Evolutionary conservation across 1,140 invertebrate species (phyloP).

Genomic region (Parapsyche elsis): DNA sequence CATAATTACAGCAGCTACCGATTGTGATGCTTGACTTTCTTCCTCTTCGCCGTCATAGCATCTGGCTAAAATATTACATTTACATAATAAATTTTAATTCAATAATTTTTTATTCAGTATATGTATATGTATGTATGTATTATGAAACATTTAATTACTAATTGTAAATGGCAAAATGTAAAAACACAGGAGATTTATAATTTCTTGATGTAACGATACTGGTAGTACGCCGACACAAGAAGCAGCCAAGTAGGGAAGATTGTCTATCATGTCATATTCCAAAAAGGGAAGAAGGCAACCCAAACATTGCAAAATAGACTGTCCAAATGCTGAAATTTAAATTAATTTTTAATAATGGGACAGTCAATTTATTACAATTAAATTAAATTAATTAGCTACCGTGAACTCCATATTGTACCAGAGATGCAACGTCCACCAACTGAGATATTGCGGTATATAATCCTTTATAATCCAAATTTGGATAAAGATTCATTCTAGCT

Average conservation of each 20-base stretch:
- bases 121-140: neutral
- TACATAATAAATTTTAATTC: conserved; percentile 2
- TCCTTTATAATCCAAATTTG: conserved; percentile 94
- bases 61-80: conserved; percentile 68
- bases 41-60: conserved; percentile 75
- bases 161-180: conserved; percentile 97
- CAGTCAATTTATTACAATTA: conserved; percentile 27
- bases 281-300: conserved; percentile 95
- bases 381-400: conserved; percentile 67
- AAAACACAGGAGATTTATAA: conserved; percentile 94
- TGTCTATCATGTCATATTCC: conserved; percentile 95
- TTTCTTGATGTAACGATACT: conserved; percentile 89
- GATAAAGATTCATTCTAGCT: conserved; percentile 88
- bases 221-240: conserved; percentile 94
- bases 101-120: too few relatives aligned
- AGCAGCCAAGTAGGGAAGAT: conserved; percentile 93
- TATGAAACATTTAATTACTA: conserved; percentile 71
- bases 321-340: conserved; percentile 81
- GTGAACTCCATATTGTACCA: conserved; percentile 85
- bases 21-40: conserved; percentile 89
- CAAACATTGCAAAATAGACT: conserved; percentile 89
- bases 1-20: conserved; percentile 95
- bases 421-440: conserved; percentile 82
- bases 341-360: neutral
- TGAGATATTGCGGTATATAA: conserved; percentile 89